Evolutionary conservation across 2,797 vertebrate species (phyloP), one percentile per base, ranked within the genome.

Genomic region (Choloepus didactylus): DNA sequence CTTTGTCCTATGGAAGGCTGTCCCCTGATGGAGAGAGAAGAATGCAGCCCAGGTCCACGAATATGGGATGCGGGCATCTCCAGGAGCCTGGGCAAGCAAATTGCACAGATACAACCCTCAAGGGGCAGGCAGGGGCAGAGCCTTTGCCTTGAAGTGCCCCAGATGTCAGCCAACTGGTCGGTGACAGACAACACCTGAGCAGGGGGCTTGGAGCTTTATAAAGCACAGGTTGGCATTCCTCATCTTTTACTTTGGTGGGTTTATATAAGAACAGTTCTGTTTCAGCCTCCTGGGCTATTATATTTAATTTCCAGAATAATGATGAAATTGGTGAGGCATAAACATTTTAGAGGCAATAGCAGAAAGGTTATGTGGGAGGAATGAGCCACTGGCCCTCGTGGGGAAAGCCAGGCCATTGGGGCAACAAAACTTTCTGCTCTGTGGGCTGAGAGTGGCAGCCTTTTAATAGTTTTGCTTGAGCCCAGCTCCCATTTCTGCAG

Each of bases 271-370:
- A 54, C 7, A 21, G 46, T 86, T 94, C 79, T 54, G 51, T 93
- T 89, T 86, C 60, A 86, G 85, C 72, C 92, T 66, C 70, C 31
- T 75, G 93, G 64, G 92, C 85, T 16, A 38, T 89, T 84, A 5
- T 25, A 46, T 93, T 93, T 95, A 95, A 96, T 97, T 96, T 97
- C 83, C 64, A 87, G 38, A 64, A 56, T 76, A n/a, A 21, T 14
- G 6, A 38, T 27, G n/a, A 54, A 79, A 67, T 73, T 67, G 87
- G 66, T 21, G 60, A 91, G 86, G 91, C 51, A 16, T 87, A 84
- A 67, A 66, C 56, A 51, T 88, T 77, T 91, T 77, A 92, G 90
- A 87, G 44, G 66, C 49, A 77, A 41, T 87, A 84, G 38, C 21
- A 70, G 94, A 76, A 59, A 60, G 85, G 79, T 89, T 56, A 0